Evolutionary conservation across 2,113 vertebrate species (phyloP), one percentile per base, ranked within the genome.

Genomic region (Phrynosoma platyrhinos): DNA sequence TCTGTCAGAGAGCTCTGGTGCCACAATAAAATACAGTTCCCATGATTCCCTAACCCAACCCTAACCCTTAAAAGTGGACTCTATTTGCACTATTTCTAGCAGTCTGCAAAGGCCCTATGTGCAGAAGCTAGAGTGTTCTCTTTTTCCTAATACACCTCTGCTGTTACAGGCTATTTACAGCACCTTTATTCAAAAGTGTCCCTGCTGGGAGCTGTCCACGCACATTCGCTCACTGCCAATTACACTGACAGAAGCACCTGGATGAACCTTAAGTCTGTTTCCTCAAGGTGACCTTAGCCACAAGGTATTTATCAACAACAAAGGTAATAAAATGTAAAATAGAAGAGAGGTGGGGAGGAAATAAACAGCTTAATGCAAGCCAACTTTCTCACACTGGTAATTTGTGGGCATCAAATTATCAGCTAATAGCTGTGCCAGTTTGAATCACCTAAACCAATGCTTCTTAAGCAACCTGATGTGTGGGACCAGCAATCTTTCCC

Each of bases 261-360:
- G 82, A 66, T 91, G 82, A 69, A 83, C 88, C 90, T 68, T 92
- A 82, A 47, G 75, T 72, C 40, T 5, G n/a, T 91, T 93, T 94
- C 83, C 64, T 91, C 76, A 89, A 89, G 87, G 81, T 86, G 90
- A 87, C 88, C 82, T 91, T 93, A 83, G 78, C 82, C 83, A 86
- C 1, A 1, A 89, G 78, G 40, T 79, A 84, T 55, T 90, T 90
- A 89, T 69, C 84, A 76, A 47, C 27, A 76, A 40, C 27, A 30
- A 0, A 0, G 76, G 18, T 74, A 91, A 92, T 84, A 90, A 91
- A 90, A 89, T 23, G 87, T 87, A 83, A 87, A 85, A 32, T 27
- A 53, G 64, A 72, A 85, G 66, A 23, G 13, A 12, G 27, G 83
- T 77, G 88, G n/a, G 16, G 9, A n/a, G 85, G 85, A 87, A 76